phyloP scores from a whole-genome alignment of 1,140 invertebrate species.

The Nymphalis io region DNA sequence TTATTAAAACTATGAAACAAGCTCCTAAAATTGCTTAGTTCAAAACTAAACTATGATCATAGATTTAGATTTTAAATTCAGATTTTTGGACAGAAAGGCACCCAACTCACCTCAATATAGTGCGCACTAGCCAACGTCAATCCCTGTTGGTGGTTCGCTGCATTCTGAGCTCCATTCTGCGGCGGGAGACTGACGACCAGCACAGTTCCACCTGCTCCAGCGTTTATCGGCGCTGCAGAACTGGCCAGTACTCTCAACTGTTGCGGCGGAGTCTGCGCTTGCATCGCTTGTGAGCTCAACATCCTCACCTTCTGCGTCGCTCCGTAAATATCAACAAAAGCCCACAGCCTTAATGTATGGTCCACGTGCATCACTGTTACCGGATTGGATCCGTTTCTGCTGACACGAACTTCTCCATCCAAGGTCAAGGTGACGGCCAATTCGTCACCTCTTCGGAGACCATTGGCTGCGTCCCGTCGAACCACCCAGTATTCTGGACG shows the following conservation, averaged over 20 bases:
- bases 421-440: constrained; percentile 92
- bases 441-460: constrained; percentile 92
- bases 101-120: constrained; percentile 68
- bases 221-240: constrained; percentile 82
- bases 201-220: constrained; percentile 84
- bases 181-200: constrained; percentile 91
- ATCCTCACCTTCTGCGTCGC: constrained; percentile 91
- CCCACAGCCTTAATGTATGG: constrained; percentile 93
- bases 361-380: constrained; percentile 97
- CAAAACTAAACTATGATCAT: too few species aligned
- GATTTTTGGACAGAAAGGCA: too few species aligned
- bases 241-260: constrained; percentile 61
- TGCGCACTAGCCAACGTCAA: constrained; percentile 66
- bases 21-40: too few species aligned
- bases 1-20: background rate
- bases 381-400: constrained; percentile 90
- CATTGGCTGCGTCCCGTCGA: constrained; percentile 93
- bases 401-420: constrained; percentile 92
- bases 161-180: constrained; percentile 65
- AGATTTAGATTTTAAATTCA: too few species aligned
- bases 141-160: constrained; percentile 61
- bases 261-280: constrained; percentile 59
- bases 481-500: constrained; percentile 99
- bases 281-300: constrained; percentile 61
- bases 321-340: constrained; percentile 97